Conservation (phyloP, 2,888 invertebrate genomes). For the Steinernema scapterisci region DNA sequence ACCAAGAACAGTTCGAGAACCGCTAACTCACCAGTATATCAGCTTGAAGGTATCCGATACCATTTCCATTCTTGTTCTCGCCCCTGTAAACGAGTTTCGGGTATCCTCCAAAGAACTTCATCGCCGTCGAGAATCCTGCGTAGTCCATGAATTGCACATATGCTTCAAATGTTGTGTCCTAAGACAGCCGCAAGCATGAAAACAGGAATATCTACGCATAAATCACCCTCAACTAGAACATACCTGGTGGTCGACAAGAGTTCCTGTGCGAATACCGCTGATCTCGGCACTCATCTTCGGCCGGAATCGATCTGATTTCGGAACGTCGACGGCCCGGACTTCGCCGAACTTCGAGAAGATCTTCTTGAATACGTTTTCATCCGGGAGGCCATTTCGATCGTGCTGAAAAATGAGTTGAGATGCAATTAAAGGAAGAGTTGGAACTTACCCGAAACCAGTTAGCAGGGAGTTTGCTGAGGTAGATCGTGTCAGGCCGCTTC, state of each 20-base stretch:
- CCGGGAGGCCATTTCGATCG: constrained; percentile 32
- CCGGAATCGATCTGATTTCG: constrained; percentile 42
- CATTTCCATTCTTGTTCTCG: constrained; percentile 8
- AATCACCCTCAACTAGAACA: constrained; percentile 35
- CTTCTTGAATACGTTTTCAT: constrained; percentile 35
- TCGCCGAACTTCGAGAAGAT: constrained; percentile 42
- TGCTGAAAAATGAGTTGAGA: no score
- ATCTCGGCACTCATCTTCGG: constrained; percentile 46
- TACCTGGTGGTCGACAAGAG: constrained; percentile 25
- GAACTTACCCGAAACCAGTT: constrained; percentile 44
- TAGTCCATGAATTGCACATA: constrained; percentile 47
- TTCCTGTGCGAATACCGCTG: constrained; percentile 39
- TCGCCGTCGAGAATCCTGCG: constrained; percentile 41
- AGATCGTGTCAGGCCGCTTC: constrained; percentile 46
- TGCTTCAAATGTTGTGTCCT: constrained; percentile 48
- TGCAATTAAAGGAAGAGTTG: no score
- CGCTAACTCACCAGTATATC: background rate
- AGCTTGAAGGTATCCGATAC: constrained; percentile 10
- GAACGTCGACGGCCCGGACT: constrained; percentile 43
- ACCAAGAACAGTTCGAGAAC: background rate
- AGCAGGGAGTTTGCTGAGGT: constrained; percentile 44
- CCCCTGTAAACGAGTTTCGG: constrained; percentile 19
- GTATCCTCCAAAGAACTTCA: constrained; percentile 41
- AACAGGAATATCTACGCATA: background rate
- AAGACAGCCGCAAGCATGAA: constrained; percentile 30